Conservation (phyloP, 2,797 vertebrate genomes). For the Syngnathus acus region DNA sequence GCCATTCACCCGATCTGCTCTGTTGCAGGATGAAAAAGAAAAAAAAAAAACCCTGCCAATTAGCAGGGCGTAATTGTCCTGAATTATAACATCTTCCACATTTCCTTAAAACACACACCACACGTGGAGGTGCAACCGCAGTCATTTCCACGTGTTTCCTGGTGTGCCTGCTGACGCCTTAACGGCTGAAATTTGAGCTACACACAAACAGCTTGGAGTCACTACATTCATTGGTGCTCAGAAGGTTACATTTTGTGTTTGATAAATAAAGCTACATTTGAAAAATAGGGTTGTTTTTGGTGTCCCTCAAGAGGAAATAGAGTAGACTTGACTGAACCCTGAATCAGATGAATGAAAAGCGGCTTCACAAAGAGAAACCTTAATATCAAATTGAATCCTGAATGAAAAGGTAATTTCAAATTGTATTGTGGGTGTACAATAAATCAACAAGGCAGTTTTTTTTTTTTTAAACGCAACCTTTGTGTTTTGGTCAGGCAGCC, state of each 20-base stretch:
- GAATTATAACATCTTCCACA: conserved; percentile 13
- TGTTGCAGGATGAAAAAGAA: neutral
- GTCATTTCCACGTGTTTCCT: conserved; percentile 5
- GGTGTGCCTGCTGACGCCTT: conserved; percentile 1
- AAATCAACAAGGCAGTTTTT: neutral
- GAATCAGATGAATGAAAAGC: neutral
- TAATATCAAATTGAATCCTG: neutral
- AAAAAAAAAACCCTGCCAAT: conserved; percentile 43
- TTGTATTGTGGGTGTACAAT: neutral
- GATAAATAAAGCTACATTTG: conserved; percentile 1
- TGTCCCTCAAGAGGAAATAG: neutral
- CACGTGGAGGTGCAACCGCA: neutral
- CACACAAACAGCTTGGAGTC: neutral
- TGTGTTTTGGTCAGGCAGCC: neutral
- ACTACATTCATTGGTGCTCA: conserved; percentile 9
- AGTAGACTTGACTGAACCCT: neutral
- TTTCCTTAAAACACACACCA: neutral
- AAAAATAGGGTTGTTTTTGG: neutral
- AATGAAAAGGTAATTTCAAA: neutral
- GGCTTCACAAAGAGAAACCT: neutral
- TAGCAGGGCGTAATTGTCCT: conserved; percentile 34
- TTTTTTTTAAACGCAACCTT: neutral
- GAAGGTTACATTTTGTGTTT: neutral
- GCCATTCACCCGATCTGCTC: conserved; percentile 51
- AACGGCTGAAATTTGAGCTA: neutral